phyloP scores from a whole-genome alignment of 2,113 vertebrate genomes.

The Tonatia bakeri region DNA sequence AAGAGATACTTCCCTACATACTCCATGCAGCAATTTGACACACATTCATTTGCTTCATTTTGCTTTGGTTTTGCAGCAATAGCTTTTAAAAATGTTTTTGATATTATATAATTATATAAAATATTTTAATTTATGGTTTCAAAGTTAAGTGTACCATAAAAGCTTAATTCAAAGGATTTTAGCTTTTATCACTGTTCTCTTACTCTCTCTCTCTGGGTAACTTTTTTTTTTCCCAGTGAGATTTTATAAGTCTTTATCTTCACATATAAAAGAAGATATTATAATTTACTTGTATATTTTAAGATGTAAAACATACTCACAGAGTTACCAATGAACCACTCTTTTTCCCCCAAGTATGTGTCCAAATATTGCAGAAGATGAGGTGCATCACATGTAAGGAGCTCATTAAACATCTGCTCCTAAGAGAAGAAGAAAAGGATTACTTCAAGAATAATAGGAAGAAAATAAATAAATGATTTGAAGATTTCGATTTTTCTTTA shows the following conservation, averaged over 20 bases:
- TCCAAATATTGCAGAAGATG: constrained; percentile 77
- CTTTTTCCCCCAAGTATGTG: constrained; percentile 77
- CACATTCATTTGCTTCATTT: background rate
- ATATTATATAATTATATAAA: background rate
- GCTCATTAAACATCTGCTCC: constrained; percentile 77
- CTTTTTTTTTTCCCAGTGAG: background rate
- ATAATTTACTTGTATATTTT: background rate
- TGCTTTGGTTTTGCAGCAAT: background rate
- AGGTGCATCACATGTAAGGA: constrained; percentile 76
- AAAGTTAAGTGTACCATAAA: background rate
- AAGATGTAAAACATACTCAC: constrained; percentile 77
- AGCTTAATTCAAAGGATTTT: background rate
- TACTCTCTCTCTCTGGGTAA: background rate
- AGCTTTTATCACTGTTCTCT: background rate
- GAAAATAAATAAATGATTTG: background rate
- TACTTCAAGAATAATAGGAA: background rate
- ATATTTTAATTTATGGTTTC: background rate
- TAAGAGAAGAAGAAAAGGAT: constrained; percentile 40
- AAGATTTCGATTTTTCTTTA: background rate
- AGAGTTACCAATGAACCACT: constrained; percentile 83
- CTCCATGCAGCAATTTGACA: background rate
- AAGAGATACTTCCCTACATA: background rate
- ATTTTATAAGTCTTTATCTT: background rate
- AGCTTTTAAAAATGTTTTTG: background rate
- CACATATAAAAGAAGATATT: background rate